Percentiles rank a stretch among this genome's conserved stretches.
Conservation (phyloP, 1,140 invertebrate species). For the Schlechtendalia chinensis region DNA sequence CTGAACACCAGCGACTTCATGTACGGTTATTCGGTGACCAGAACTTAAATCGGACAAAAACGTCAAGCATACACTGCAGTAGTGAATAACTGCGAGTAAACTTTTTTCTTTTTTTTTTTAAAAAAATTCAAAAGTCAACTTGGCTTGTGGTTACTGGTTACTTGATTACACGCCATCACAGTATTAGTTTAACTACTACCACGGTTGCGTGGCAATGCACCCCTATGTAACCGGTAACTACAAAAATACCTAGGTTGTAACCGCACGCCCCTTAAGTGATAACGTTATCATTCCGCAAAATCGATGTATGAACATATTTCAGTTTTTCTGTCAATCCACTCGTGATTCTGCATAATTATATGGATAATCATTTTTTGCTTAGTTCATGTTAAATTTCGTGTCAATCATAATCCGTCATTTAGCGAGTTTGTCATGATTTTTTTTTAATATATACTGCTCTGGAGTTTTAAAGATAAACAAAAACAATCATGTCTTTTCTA, state of each 20-base stretch:
- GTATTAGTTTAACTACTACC: neutral
- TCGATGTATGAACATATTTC: too few relatives aligned
- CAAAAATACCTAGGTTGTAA: too few relatives aligned
- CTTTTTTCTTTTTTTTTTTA: slow-evolving; percentile 37
- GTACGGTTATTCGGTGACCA: too few relatives aligned
- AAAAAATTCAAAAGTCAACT: slow-evolving; percentile 48
- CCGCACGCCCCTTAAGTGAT: too few relatives aligned
- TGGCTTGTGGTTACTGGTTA: slow-evolving; percentile 46
- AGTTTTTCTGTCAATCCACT: too few relatives aligned
- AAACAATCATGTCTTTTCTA: slow-evolving; percentile 39
- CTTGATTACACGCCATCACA: neutral
- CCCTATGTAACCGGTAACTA: neutral
- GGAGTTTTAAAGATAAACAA: neutral
- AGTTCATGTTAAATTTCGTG: too few relatives aligned
- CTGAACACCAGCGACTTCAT: too few relatives aligned
- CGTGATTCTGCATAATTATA: too few relatives aligned
- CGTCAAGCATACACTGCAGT: too few relatives aligned
- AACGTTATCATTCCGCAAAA: neutral
- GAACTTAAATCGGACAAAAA: neutral
- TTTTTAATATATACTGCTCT: neutral
- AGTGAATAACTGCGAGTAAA: neutral
- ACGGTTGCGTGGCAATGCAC: neutral
- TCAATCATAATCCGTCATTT: too few relatives aligned
- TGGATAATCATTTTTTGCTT: too few relatives aligned
- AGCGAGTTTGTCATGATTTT: neutral